phyloP scores from a whole-genome alignment of 2,888 invertebrate species.

The Blera fallax region DNA sequence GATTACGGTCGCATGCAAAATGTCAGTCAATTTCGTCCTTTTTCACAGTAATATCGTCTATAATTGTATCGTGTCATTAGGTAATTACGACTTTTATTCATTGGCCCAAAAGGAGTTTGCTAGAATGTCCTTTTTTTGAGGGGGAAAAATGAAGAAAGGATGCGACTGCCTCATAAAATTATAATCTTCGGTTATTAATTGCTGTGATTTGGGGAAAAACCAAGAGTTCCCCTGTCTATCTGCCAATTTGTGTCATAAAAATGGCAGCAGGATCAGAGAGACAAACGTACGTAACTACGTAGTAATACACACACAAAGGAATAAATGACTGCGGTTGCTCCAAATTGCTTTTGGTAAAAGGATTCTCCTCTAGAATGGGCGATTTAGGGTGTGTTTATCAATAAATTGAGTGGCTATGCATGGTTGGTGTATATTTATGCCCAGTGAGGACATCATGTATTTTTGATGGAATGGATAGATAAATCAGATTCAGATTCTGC shows the following conservation, averaged over 20 bases:
- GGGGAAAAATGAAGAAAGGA: conserved; percentile 21
- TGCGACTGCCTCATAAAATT: conserved; percentile 63
- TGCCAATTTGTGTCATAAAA: neutral
- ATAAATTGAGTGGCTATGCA: conserved; percentile 32
- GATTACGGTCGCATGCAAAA: conserved; percentile 62
- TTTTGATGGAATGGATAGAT: too few relatives aligned
- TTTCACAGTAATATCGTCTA: conserved; percentile 39
- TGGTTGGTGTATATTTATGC: neutral
- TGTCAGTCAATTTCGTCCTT: conserved; percentile 63
- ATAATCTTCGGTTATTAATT: conserved; percentile 73
- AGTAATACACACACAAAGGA: neutral
- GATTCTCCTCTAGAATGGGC: neutral
- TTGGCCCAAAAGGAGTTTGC: conserved; percentile 13
- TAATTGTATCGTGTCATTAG: conserved; percentile 73
- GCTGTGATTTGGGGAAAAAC: conserved; percentile 50
- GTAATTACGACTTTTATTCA: conserved; percentile 70
- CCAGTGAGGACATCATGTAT: neutral
- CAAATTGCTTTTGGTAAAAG: conserved; percentile 5
- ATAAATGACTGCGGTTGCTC: neutral
- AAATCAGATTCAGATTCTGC: too few relatives aligned
- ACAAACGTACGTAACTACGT: neutral
- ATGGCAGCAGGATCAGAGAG: neutral
- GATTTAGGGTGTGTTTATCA: conserved; percentile 11
- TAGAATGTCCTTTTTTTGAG: neutral
- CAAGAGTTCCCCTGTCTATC: neutral